phyloP scores from a whole-genome alignment of 2,888 invertebrate species.

The Torymus texanus region DNA sequence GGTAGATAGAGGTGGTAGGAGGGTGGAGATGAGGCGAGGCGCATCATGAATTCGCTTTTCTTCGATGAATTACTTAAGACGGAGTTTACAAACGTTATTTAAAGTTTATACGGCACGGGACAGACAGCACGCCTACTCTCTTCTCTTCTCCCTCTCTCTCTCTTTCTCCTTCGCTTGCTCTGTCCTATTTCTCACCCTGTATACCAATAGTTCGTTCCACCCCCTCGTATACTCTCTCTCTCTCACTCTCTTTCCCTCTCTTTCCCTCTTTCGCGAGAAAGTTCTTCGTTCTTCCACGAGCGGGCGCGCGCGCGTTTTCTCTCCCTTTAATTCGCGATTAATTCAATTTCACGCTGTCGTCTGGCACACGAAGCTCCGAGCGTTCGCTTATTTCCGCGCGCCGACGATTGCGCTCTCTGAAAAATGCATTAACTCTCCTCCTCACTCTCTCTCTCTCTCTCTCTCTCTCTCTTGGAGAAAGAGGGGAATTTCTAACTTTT shows the following conservation, averaged over 20 bases:
- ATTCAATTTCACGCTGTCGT: slow-evolving; percentile 66
- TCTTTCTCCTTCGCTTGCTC: slow-evolving; percentile 6
- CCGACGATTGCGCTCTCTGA: slow-evolving; percentile 1
- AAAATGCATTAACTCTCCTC: slow-evolving; percentile 39
- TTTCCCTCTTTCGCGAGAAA: slow-evolving; percentile 21
- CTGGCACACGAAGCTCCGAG: slow-evolving; percentile 26
- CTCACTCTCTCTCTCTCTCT: too few relatives aligned
- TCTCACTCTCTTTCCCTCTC: slow-evolving; percentile 6
- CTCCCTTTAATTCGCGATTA: slow-evolving; percentile 64
- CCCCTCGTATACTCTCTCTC: not conserved
- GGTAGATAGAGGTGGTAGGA: not conserved
- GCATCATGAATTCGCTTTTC: slow-evolving; percentile 60
- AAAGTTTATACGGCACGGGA: slow-evolving; percentile 60
- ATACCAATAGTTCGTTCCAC: slow-evolving; percentile 24
- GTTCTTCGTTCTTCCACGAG: not conserved
- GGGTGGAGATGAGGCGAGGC: slow-evolving; percentile 14
- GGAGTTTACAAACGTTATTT: slow-evolving; percentile 68
- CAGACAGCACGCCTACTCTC: not conserved
- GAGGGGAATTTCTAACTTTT: slow-evolving; percentile 38
- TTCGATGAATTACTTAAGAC: slow-evolving; percentile 62
- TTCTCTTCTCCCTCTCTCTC: not conserved
- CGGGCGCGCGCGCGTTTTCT: slow-evolving; percentile 6
- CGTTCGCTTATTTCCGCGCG: slow-evolving; percentile 57
- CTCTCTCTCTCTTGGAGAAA: too few relatives aligned
- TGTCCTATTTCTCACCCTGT: slow-evolving; percentile 29